Conservation (phyloP, 2,113 vertebrate species). For the Phycodurus eques region DNA sequence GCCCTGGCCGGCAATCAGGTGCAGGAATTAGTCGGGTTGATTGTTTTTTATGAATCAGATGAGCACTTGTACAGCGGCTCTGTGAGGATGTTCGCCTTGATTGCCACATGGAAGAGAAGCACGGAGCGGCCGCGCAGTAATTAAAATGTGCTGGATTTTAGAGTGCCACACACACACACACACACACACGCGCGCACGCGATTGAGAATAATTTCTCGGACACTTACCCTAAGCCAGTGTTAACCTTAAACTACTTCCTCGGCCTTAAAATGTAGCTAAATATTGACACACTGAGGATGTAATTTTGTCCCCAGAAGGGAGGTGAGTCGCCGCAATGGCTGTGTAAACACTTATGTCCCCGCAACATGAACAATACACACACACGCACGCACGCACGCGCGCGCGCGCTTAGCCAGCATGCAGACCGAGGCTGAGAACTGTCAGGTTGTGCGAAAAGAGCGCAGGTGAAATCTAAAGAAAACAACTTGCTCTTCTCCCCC, state of each 20-base stretch:
- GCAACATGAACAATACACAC: constrained; percentile 11
- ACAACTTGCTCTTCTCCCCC: constrained; percentile 80
- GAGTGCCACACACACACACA: constrained; percentile 56
- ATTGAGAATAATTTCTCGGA: constrained; percentile 16
- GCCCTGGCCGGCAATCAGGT: constrained; percentile 87
- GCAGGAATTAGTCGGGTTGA: constrained; percentile 82
- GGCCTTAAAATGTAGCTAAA: constrained; percentile 3
- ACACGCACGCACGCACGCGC: constrained; percentile 15
- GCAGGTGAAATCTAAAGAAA: constrained; percentile 79
- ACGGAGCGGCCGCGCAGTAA: constrained; percentile 91
- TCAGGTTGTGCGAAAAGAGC: constrained; percentile 80
- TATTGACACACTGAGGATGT: constrained; percentile 6
- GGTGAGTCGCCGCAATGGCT: constrained; percentile 3
- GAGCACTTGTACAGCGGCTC: constrained; percentile 91
- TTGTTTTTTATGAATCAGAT: constrained; percentile 98
- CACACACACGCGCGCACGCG: background rate
- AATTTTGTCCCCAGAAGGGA: constrained; percentile 14
- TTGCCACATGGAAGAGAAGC: constrained; percentile 98
- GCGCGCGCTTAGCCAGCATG: constrained; percentile 17
- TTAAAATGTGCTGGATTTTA: constrained; percentile 96
- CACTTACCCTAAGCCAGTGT: constrained; percentile 13
- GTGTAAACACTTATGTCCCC: constrained; percentile 8
- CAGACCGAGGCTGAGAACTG: constrained; percentile 78
- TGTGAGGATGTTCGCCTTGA: constrained; percentile 86
- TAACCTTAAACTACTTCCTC: constrained; percentile 10